Evolutionary conservation across 2,113 vertebrate genomes (phyloP).

Genomic region (Myanophis thanlyinensis): DNA sequence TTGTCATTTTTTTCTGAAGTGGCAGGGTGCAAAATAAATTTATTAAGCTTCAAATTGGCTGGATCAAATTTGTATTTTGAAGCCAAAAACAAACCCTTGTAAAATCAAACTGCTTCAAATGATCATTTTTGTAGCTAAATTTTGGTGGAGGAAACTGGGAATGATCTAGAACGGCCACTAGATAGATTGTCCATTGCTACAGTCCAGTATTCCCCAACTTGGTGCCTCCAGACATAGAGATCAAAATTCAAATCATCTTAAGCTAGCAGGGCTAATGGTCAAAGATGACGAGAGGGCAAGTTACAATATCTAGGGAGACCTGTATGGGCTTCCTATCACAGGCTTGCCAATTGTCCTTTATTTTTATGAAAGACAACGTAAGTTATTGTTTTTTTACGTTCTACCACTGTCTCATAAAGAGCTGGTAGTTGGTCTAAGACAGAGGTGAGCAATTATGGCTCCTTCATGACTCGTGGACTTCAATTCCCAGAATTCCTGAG

Average conservation of each 20-base stretch:
- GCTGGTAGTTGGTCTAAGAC: background rate
- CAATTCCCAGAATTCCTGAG: too few relatives aligned
- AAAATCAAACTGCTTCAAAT: background rate
- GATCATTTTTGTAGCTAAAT: background rate
- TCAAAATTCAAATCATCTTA: background rate
- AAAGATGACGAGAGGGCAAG: background rate
- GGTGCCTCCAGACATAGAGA: background rate
- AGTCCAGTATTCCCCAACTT: background rate
- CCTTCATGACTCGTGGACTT: too few relatives aligned
- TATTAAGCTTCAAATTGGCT: background rate
- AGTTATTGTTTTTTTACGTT: background rate
- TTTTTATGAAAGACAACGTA: background rate
- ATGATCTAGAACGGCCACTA: background rate
- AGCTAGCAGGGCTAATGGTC: background rate
- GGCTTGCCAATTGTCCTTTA: background rate
- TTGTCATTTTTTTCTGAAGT: background rate
- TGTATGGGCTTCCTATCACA: background rate
- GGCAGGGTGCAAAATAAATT: background rate
- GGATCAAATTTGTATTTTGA: background rate
- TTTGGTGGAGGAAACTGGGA: background rate
- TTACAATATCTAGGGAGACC: background rate
- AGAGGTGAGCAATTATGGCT: too few relatives aligned
- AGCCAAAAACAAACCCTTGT: background rate
- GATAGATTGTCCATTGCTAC: background rate
- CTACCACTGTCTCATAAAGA: background rate